phyloP scores from a whole-genome alignment of 2,113 vertebrate genomes.

The Otocyon megalotis region DNA sequence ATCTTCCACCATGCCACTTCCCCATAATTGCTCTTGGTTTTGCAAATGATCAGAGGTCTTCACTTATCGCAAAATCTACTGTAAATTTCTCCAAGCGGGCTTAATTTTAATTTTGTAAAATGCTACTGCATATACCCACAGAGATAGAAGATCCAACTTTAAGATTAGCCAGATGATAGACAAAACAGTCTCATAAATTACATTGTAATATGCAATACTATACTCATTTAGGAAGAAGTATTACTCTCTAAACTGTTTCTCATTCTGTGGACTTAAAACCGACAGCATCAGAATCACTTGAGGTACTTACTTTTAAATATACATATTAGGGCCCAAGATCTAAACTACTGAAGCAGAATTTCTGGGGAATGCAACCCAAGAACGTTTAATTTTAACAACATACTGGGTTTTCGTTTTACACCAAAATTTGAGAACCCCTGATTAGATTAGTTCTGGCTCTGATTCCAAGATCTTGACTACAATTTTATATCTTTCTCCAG shows the following conservation, averaged over 20 bases:
- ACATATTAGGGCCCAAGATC: not conserved
- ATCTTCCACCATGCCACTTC: conserved; percentile 14
- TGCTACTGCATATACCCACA: not conserved
- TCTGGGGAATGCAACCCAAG: conserved; percentile 1
- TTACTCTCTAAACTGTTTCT: conserved; percentile 35
- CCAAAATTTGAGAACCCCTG: conserved; percentile 27
- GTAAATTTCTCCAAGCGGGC: conserved; percentile 47
- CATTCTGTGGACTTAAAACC: conserved; percentile 30
- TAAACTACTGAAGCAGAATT: not conserved
- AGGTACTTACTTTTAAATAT: conserved; percentile 45
- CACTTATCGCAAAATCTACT: not conserved
- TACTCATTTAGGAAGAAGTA: not conserved
- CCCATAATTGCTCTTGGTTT: conserved; percentile 30
- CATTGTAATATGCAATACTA: not conserved
- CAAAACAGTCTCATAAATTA: not conserved
- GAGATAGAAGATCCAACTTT: not conserved
- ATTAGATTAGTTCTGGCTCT: not conserved
- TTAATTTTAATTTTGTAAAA: conserved; percentile 60
- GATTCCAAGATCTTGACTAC: conserved; percentile 30
- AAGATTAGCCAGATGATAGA: not conserved
- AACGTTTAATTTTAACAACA: conserved; percentile 40
- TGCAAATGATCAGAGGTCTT: conserved; percentile 31
- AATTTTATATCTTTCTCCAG: not conserved
- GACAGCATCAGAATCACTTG: conserved; percentile 9
- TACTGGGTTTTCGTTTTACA: not conserved